Percentiles rank a stretch among this genome's conserved stretches.
Evolutionary conservation across 2,113 vertebrate genomes (phyloP).

Genomic region (Callorhinus ursinus): DNA sequence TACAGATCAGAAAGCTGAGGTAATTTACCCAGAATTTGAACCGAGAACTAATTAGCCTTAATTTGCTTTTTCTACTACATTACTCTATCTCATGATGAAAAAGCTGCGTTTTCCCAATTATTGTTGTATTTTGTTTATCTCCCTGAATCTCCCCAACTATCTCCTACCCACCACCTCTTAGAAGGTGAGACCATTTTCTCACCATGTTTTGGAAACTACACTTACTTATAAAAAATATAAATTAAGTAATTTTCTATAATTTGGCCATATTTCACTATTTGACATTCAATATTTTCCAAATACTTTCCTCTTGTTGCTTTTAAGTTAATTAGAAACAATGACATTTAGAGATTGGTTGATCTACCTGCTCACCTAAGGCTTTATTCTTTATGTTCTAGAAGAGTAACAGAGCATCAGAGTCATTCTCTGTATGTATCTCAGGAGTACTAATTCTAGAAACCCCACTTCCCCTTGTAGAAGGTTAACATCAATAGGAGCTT

Average conservation of each 20-base stretch:
- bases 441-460: not conserved
- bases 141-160: not conserved
- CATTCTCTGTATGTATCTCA: slow-evolving; percentile 13
- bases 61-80: not conserved
- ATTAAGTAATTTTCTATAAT: not conserved
- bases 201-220: not conserved
- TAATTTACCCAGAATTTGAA: not conserved
- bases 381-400: slow-evolving; percentile 53
- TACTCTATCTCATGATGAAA: not conserved
- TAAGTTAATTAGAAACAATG: not conserved
- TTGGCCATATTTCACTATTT: not conserved
- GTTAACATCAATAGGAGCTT: not conserved
- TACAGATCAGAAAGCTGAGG: not conserved
- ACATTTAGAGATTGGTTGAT: not conserved
- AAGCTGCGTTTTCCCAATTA: not conserved
- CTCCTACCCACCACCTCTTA: not conserved
- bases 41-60: not conserved
- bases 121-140: not conserved
- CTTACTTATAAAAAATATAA: not conserved
- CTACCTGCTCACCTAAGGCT: not conserved
- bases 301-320: not conserved
- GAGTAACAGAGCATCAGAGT: not conserved
- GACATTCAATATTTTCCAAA: not conserved
- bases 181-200: not conserved
- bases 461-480: not conserved